phyloP scores from a whole-genome alignment of 2,113 vertebrate genomes.

The Setophaga coronata region DNA sequence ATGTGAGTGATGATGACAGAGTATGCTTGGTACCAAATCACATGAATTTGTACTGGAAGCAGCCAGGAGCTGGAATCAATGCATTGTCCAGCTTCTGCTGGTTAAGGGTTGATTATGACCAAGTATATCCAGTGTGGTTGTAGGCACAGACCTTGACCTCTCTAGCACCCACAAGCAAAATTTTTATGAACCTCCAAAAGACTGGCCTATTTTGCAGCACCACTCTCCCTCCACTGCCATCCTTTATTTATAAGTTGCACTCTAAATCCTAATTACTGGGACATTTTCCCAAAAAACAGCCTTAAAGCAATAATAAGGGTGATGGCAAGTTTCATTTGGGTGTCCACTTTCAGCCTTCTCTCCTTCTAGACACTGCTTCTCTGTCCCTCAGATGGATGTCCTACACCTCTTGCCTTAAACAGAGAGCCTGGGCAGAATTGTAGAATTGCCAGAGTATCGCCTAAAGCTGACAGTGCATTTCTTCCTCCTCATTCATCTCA shows the following conservation, averaged over 20 bases:
- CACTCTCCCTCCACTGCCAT: fast-evolving
- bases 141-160: not conserved
- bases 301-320: not conserved
- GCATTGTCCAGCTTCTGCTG: not conserved
- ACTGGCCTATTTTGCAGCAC: not conserved
- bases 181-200: not conserved
- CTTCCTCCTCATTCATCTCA: not conserved
- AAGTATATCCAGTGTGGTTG: not conserved
- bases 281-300: not conserved
- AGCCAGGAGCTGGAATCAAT: not conserved
- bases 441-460: not conserved
- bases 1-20: not conserved
- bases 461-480: not conserved
- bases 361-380: not conserved
- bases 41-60: not conserved
- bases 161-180: not conserved
- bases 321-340: not conserved
- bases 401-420: not conserved
- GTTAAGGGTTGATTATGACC: not conserved
- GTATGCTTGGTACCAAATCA: not conserved
- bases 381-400: not conserved
- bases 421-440: not conserved
- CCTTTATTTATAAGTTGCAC: not conserved
- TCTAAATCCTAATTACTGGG: not conserved
- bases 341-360: not conserved